Evolutionary conservation across 2,113 vertebrate species (phyloP).

Genomic region (Parus major): DNA sequence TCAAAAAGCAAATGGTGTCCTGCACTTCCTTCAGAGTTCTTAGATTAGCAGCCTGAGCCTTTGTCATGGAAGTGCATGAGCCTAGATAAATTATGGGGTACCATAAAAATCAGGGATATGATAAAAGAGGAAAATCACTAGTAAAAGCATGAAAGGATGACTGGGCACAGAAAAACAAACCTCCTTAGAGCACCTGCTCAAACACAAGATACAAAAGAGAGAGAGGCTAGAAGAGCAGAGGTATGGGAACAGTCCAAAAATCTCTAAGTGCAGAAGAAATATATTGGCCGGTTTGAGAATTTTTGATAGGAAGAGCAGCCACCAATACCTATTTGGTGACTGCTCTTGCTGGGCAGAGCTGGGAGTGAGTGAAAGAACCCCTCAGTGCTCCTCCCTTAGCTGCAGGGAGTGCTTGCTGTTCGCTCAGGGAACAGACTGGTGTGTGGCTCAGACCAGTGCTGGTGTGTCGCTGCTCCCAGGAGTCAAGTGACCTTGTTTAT

Average conservation of each 20-base stretch:
- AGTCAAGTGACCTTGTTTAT: constrained; percentile 25
- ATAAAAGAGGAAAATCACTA: background rate
- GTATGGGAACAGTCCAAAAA: background rate
- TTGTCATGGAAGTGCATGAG: background rate
- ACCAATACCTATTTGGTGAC: accelerated
- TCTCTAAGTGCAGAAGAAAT: background rate
- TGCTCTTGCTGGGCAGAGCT: background rate
- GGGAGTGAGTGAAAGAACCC: accelerated
- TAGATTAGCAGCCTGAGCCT: background rate
- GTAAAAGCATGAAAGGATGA: background rate
- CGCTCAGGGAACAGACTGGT: accelerated
- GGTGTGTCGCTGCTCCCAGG: background rate
- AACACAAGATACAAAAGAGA: background rate
- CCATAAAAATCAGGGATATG: background rate
- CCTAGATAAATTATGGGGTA: background rate
- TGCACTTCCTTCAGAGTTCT: background rate
- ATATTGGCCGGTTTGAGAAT: background rate
- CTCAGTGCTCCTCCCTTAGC: background rate
- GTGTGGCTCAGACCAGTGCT: background rate
- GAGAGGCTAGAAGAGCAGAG: background rate
- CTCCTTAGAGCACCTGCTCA: background rate
- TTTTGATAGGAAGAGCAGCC: background rate
- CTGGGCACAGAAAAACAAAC: background rate
- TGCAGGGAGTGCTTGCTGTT: background rate
- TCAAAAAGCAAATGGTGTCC: background rate